These are phyloP conservation scores for Thomomys bottae DNA, from an alignment of 2,113 vertebrate genomes.

Conservation along the genomic window DNA sequence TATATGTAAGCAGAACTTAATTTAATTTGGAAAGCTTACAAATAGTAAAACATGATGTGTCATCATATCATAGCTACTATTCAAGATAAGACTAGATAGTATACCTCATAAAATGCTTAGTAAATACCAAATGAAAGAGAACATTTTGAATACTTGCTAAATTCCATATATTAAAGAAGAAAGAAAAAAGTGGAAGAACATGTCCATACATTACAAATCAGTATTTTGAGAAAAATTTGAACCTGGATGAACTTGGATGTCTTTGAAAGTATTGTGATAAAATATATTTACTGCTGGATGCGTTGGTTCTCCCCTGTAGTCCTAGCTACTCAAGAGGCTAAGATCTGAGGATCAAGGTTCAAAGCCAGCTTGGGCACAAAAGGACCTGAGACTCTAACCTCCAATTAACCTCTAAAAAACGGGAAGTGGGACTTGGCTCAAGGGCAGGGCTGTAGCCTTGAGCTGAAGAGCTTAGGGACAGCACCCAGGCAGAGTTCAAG, in stretches of 20 bases:
- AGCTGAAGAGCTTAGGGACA: too few species aligned
- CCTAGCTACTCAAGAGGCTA: too few species aligned
- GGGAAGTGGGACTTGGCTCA: too few species aligned
- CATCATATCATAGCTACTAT: neutral
- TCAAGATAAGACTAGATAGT: neutral
- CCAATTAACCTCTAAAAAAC: too few species aligned
- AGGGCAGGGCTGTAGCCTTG: too few species aligned
- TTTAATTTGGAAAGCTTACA: neutral
- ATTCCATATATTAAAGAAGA: neutral
- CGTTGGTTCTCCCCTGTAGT: too few species aligned
- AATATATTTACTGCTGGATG: too few species aligned
- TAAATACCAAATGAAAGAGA: constrained; percentile 11
- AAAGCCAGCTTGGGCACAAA: too few species aligned
- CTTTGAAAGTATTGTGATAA: neutral
- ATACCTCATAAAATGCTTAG: constrained; percentile 4
- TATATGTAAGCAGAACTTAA: constrained; percentile 4
- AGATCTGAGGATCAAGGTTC: too few species aligned
- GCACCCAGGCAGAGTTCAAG: too few species aligned
- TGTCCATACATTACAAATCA: neutral
- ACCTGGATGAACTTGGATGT: neutral
- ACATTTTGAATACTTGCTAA: neutral
- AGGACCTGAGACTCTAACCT: too few species aligned
- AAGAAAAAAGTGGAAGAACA: neutral
- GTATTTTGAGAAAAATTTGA: constrained; percentile 27
- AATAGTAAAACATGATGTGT: neutral